Base-by-base conservation (phyloP, 2,113 vertebrate species). In the Chamaetylas fuelleborni region DNA sequence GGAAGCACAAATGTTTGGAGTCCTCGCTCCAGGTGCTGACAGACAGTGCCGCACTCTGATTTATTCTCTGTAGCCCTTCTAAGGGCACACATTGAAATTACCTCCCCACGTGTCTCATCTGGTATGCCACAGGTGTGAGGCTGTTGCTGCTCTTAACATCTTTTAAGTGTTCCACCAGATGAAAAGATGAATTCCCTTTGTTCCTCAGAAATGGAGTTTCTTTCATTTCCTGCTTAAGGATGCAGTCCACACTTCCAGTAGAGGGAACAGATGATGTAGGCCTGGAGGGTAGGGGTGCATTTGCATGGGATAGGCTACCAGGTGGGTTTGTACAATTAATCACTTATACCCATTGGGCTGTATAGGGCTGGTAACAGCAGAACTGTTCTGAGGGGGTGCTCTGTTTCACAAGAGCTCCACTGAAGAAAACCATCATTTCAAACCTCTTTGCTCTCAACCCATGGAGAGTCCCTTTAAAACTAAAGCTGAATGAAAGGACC, bases 161-260 rank as follows among this genome's bases (percentile, higher is more conserved):
- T 95, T 95, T 95, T 95, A 94, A 96, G 69, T 92, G 86, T 86
- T 96, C 72, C 72, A 74, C 72, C 93, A 97, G 93, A 96, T 95
- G 94, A 97, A 94, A 92, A 95, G 88, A 88, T 77, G n/a, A 95
- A 94, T 95, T 97, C 61, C 56, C 90, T 97, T 97, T 96, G 96
- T 97, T 96, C 95, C 88, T 92, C 1, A 0, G 82, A 95, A 90
- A 93, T 92, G 90, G 57, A 60, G 92, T 95, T 96, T 96, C 92
- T 95, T 96, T 96, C 67, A 96, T 97, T 97, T 97, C 96, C 95
- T 96, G 95, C 57, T 36, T 72, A 86, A 96, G 92, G 90, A 94
- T 96, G 95, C 82, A 93, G 95, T 81, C 90, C 90, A 94, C 76
- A 88, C 90, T 93, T 90, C 51, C 61, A 83, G 83, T 56, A 64